Evolutionary conservation across 1,140 invertebrate genomes (phyloP), one percentile per base, ranked within the genome.

Genomic region (Linepithema humile): DNA sequence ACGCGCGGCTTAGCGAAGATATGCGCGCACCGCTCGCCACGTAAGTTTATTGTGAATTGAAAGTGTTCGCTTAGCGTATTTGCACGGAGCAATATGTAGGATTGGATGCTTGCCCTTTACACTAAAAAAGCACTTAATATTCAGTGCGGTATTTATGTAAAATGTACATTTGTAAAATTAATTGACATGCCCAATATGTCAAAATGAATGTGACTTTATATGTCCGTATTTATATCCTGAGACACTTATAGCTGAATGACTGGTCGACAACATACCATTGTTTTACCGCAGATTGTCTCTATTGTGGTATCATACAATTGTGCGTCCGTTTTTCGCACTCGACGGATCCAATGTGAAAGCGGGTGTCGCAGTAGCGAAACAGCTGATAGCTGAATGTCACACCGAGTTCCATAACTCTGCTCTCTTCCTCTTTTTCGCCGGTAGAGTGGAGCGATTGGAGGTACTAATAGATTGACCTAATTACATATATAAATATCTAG

Each of bases 231-330:
- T 48, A 40, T n/a, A 40, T 17, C 38, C 20, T 23, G 26, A 23
- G n/a, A 59, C 0, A 40, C 5, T 15, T 60, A 60, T 1, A 12
- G 9, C 6, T 60, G 12, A 15, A 9, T 5, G n/a, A 29, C 35
- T n/a, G 4, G 3, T 29, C 32, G 17, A 64, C 15, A 65, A n/a
- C 50, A n/a, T 38, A 48, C 17, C n/a, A 64, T 12, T 23, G 29
- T 84, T 77, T 20, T 53, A 26, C 86, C 50, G n/a, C 78, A 96
- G 96, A 17, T 94, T 97, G 80, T 95, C 96, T 0, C 91, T 97
- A 50, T 90, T 97, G 38, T 97, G 97, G 96, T 97, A 97, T 90
- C 96, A 97, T 87, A 97, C 96, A 2, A 96, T 97, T 38, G 95
- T 97, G 1, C 93, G 96, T 40, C 97, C 96, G 43, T 97, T 97